phyloP scores from a whole-genome alignment of 2,888 invertebrate genomes.

The Standfussiana lucernea region DNA sequence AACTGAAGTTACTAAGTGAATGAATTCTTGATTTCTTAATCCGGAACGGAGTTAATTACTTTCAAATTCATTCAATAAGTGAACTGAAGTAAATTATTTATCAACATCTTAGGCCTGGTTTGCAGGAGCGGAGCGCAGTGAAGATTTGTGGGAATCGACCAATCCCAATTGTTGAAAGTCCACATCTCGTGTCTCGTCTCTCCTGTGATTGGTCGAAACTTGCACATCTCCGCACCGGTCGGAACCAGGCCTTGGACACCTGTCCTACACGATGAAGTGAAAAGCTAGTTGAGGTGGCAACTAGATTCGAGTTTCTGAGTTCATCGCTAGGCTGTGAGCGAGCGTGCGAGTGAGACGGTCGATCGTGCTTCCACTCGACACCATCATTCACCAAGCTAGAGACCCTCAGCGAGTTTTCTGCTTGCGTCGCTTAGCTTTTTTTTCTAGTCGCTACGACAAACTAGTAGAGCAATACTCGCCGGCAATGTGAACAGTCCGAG shows the following conservation, averaged over 20 bases:
- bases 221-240: neutral
- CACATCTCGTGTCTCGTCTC: neutral
- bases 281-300: neutral
- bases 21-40: slow-evolving; percentile 50
- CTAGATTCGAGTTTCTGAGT: neutral
- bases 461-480: neutral
- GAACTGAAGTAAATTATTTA: slow-evolving; percentile 36
- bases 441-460: too few species aligned
- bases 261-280: too few species aligned
- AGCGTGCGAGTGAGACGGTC: neutral
- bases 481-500: neutral
- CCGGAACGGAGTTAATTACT: slow-evolving; percentile 45
- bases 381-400: neutral
- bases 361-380: neutral
- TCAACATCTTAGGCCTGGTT: slow-evolving; percentile 1
- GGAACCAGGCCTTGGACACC: neutral
- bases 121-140: neutral
- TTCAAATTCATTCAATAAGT: slow-evolving; percentile 56
- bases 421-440: too few species aligned
- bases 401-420: neutral
- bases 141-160: neutral
- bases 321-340: neutral
- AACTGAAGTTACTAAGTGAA: slow-evolving; percentile 14
- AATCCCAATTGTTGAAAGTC: neutral
- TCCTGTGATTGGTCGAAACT: neutral